Percentiles rank a stretch among this genome's conserved stretches.
phyloP scores from a whole-genome alignment of 1,140 invertebrate species.

The Sminthurides bifidus region DNA sequence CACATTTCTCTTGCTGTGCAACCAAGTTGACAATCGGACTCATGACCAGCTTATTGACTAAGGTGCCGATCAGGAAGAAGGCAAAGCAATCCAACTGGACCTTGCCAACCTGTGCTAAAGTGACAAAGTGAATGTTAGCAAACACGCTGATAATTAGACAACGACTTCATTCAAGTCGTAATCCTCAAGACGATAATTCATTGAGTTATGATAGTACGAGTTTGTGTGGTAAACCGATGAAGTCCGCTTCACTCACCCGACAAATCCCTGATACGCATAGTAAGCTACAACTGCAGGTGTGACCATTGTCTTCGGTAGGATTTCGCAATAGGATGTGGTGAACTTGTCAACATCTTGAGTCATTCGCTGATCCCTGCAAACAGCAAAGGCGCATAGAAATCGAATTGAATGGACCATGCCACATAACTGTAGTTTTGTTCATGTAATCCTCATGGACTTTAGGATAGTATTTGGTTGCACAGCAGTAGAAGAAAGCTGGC shows the following conservation, averaged over 20 bases:
- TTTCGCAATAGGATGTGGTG: constrained; percentile 40
- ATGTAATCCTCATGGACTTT: too few relatives aligned
- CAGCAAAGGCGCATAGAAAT: too few relatives aligned
- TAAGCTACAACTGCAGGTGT: constrained; percentile 46
- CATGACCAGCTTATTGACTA: constrained; percentile 49
- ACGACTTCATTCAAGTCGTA: background rate
- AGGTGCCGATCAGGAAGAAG: constrained; percentile 47
- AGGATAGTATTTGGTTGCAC: too few relatives aligned
- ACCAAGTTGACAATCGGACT: constrained; percentile 46
- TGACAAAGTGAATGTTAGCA: background rate
- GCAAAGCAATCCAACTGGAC: constrained; percentile 44
- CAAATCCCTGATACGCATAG: constrained; percentile 40
- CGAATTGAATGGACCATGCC: background rate
- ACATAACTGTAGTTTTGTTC: too few relatives aligned
- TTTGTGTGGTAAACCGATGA: background rate
- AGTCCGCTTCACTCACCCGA: constrained; percentile 27
- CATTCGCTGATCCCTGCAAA: constrained; percentile 44
- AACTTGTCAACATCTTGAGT: constrained; percentile 47
- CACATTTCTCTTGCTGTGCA: constrained; percentile 45
- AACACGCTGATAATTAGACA: background rate
- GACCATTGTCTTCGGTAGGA: constrained; percentile 42
- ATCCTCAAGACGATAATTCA: background rate
- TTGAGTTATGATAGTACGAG: background rate
- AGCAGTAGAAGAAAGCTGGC: too few relatives aligned
- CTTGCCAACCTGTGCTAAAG: constrained; percentile 45